A percentile compares a stretch with the other conserved stretches of the same genome.
phyloP scores from a whole-genome alignment of 2,797 vertebrate species.

The Mionectes olivaceus region DNA sequence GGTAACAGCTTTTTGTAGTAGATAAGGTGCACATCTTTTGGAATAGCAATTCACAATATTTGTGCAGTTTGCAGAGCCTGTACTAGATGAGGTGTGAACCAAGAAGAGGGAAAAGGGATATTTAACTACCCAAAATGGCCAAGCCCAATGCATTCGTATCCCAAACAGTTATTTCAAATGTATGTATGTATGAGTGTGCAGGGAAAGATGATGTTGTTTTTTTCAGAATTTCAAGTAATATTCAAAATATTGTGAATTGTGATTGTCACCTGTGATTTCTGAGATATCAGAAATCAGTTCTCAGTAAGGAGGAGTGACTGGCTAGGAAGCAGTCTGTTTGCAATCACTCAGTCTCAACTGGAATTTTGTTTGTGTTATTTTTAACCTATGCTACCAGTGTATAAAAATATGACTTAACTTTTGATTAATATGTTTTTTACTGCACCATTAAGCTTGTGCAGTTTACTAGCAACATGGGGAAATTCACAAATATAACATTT shows the following conservation, averaged over 20 bases:
- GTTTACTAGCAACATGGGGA: conserved; percentile 27
- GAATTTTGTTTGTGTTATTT: conserved; percentile 9
- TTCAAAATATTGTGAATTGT: neutral
- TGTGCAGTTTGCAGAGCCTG: neutral
- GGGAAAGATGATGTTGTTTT: neutral
- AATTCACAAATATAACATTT: neutral
- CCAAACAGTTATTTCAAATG: neutral
- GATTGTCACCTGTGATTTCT: neutral
- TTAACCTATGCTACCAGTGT: neutral
- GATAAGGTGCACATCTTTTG: neutral
- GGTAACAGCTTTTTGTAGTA: neutral
- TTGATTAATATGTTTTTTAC: conserved; percentile 54
- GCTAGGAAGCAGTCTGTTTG: neutral
- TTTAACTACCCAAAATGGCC: neutral
- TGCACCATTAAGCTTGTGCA: conserved; percentile 33
- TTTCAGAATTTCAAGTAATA: neutral
- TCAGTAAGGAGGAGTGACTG: neutral
- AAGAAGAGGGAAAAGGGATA: neutral
- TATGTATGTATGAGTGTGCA: neutral
- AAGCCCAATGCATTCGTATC: neutral
- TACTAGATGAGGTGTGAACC: neutral
- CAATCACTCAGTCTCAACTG: neutral
- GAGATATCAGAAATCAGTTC: neutral
- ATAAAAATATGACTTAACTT: conserved; percentile 30
- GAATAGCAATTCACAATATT: neutral